phyloP scores from a whole-genome alignment of 2,797 vertebrate species.

The Harpagifer antarcticus region DNA sequence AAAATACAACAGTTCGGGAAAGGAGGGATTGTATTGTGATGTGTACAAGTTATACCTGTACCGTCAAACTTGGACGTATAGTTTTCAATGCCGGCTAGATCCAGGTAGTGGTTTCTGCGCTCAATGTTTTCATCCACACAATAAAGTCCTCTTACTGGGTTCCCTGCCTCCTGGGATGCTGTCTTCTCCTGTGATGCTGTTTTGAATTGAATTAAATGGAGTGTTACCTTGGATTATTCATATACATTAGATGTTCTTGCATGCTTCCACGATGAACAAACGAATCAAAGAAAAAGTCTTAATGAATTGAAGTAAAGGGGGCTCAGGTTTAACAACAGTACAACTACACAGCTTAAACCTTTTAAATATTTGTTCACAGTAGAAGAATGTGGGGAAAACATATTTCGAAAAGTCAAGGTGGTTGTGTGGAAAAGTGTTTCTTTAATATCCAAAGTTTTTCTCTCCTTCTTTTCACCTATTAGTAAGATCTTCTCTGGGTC shows the following conservation, averaged over 20 bases:
- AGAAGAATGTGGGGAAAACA: no score
- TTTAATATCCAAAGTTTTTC: neutral
- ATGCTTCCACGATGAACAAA: no score
- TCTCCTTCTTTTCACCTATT: slow-evolving; percentile 47
- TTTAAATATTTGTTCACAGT: no score
- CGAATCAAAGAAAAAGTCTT: no score
- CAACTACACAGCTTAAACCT: no score
- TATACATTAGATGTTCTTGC: no score
- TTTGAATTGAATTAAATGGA: neutral
- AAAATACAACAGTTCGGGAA: neutral
- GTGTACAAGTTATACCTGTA: slow-evolving; percentile 76
- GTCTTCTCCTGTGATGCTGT: slow-evolving; percentile 26
- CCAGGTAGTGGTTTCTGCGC: slow-evolving; percentile 94
- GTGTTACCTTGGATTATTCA: no score
- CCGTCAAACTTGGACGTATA: slow-evolving; percentile 89
- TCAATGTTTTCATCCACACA: slow-evolving; percentile 92
- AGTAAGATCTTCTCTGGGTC: slow-evolving; percentile 56
- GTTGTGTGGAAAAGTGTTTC: no score
- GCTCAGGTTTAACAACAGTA: no score
- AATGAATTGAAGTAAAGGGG: no score
- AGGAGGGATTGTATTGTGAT: neutral
- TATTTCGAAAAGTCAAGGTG: no score
- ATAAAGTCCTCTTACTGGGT: slow-evolving; percentile 71
- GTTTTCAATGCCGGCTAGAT: slow-evolving; percentile 93
- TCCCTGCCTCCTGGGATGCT: slow-evolving; percentile 3